phyloP scores from a whole-genome alignment of 2,113 vertebrate genomes.

The Grantiella picta region DNA sequence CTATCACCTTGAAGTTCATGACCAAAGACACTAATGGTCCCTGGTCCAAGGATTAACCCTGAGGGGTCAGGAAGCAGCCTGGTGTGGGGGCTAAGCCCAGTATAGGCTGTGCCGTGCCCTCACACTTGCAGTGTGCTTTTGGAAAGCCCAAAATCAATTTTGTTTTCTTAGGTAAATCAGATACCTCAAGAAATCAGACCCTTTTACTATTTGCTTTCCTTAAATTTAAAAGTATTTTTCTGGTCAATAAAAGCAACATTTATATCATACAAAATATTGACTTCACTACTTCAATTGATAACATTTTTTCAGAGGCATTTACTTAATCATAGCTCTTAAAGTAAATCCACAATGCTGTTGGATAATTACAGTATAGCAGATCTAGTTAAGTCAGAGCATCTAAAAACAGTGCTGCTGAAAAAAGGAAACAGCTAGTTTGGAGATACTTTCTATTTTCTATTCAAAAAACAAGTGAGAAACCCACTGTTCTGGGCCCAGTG shows the following conservation, averaged over 20 bases:
- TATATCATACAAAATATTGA: not conserved
- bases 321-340: not conserved
- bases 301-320: not conserved
- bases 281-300: not conserved
- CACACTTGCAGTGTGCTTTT: not conserved
- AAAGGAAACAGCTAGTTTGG: not conserved
- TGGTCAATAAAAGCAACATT: not conserved
- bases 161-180: not conserved
- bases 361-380: not conserved
- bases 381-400: not conserved
- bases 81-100: not conserved
- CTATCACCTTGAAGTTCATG: not conserved
- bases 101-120: not conserved
- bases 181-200: not conserved
- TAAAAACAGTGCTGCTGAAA: not conserved
- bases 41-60: not conserved
- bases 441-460: not conserved
- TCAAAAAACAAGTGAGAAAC: not conserved
- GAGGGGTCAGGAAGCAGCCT: not conserved
- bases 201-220: not conserved
- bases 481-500: not conserved
- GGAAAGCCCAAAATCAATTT: not conserved
- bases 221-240: not conserved
- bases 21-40: not conserved
- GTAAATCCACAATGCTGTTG: not conserved